Evolutionary conservation across 2,888 invertebrate genomes (phyloP).

Genomic region (Lochmaea capreae): DNA sequence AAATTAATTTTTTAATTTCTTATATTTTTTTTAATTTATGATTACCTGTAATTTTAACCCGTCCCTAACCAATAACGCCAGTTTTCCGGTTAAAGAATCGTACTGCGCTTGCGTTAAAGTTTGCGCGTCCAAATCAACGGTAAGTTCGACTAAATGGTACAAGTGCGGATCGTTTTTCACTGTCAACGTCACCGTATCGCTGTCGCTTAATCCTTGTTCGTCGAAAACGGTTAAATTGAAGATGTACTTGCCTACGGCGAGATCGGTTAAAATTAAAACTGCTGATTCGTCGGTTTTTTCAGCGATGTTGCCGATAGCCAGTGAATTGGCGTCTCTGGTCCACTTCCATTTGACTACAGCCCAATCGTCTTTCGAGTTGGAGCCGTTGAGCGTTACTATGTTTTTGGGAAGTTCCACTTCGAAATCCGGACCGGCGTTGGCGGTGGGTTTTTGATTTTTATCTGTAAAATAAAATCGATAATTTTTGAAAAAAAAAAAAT

Average conservation of each 20-base stretch:
- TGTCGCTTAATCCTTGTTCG: slow-evolving; percentile 85
- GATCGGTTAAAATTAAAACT: slow-evolving; percentile 82
- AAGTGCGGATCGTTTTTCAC: slow-evolving; percentile 83
- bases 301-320: slow-evolving; percentile 87
- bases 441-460: slow-evolving; percentile 88
- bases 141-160: slow-evolving; percentile 83
- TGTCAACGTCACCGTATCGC: slow-evolving; percentile 85
- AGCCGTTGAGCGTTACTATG: slow-evolving; percentile 85
- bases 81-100: slow-evolving; percentile 81
- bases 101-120: slow-evolving; percentile 77
- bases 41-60: slow-evolving; percentile 71
- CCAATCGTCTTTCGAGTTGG: slow-evolving; percentile 87
- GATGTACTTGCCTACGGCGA: slow-evolving; percentile 88
- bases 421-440: slow-evolving; percentile 89
- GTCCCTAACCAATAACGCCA: slow-evolving; percentile 82
- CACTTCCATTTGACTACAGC: slow-evolving; percentile 87
- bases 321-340: slow-evolving; percentile 79
- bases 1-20: too few relatives aligned
- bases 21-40: too few relatives aligned
- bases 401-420: slow-evolving; percentile 80
- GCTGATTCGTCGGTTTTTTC: slow-evolving; percentile 78
- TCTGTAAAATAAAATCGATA: slow-evolving; percentile 69
- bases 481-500: too few relatives aligned
- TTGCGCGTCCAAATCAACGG: slow-evolving; percentile 79
- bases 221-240: slow-evolving; percentile 92